Conservation (phyloP, 2,888 invertebrate genomes). For the Drosophila birchii region DNA sequence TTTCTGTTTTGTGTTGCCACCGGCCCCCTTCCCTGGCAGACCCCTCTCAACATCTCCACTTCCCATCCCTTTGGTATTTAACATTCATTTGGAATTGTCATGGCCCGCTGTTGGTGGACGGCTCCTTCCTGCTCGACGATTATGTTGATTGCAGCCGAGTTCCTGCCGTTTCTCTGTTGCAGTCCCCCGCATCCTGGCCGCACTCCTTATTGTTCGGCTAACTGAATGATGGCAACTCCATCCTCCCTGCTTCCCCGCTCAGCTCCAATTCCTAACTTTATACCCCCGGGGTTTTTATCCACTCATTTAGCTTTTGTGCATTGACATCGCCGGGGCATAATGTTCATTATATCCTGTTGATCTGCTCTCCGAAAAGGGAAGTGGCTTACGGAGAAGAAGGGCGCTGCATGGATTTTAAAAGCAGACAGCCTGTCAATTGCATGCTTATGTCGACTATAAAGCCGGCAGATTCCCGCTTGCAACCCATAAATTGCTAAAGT, state of each 20-base stretch:
- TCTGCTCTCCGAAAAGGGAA: constrained; percentile 67
- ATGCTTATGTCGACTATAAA: constrained; percentile 51
- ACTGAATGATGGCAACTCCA: constrained; percentile 68
- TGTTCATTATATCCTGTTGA: constrained; percentile 80
- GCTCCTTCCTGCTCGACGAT: constrained; percentile 75
- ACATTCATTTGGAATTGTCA: constrained; percentile 79
- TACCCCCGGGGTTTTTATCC: constrained; percentile 57
- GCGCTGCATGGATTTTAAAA: constrained; percentile 23
- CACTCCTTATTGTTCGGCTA: constrained; percentile 72
- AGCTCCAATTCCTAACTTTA: constrained; percentile 14
- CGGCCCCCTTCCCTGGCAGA: background rate
- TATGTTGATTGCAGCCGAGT: constrained; percentile 79
- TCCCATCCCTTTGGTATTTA: constrained; percentile 62
- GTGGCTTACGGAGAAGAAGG: constrained; percentile 19
- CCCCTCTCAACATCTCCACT: constrained; percentile 43
- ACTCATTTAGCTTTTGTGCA: constrained; percentile 71
- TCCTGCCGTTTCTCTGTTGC: constrained; percentile 58
- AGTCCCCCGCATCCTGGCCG: constrained; percentile 51
- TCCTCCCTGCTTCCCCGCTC: background rate
- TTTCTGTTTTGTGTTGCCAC: constrained; percentile 49
- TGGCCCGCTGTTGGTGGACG: constrained; percentile 56
- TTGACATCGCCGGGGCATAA: constrained; percentile 64
- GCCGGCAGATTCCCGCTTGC: constrained; percentile 26
- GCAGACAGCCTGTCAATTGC: constrained; percentile 59
- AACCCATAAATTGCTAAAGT: constrained; percentile 49